Conservation (phyloP, 2,113 vertebrate genomes). For the Python bivittatus region DNA sequence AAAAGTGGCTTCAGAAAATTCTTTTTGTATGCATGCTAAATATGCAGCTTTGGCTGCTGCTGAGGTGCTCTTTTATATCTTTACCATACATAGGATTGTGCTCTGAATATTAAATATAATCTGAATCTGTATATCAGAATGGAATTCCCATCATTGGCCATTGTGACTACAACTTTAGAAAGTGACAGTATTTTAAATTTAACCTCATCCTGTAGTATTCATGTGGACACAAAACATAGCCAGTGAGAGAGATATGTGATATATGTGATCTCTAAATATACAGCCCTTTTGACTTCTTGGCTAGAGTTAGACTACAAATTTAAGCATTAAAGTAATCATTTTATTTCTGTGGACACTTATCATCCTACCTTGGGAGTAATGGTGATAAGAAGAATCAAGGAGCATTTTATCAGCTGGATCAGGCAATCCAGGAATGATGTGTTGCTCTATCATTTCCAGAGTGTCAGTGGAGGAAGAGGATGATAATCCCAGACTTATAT, state of each 20-base stretch:
- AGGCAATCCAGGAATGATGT: constrained; percentile 43
- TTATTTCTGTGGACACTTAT: constrained; percentile 12
- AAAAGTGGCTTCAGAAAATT: background rate
- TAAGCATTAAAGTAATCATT: background rate
- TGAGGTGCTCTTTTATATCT: background rate
- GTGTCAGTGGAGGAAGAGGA: constrained; percentile 70
- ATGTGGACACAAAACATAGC: background rate
- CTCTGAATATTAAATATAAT: background rate
- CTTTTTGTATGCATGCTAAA: background rate
- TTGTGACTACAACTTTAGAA: background rate
- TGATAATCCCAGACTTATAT: constrained; percentile 68
- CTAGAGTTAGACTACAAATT: background rate
- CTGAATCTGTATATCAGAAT: background rate
- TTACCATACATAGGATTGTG: background rate
- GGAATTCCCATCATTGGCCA: background rate
- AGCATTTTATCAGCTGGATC: constrained; percentile 51
- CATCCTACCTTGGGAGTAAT: constrained; percentile 66
- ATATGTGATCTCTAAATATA: background rate
- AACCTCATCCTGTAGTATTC: background rate
- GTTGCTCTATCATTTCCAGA: constrained; percentile 55
- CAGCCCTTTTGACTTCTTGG: background rate
- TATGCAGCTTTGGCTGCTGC: background rate
- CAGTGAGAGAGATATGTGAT: background rate
- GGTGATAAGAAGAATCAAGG: constrained; percentile 47
- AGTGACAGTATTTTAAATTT: background rate